These are phyloP conservation scores for Megathymus violae DNA, from an alignment of 1,140 invertebrate species.

Conservation along the genomic window DNA sequence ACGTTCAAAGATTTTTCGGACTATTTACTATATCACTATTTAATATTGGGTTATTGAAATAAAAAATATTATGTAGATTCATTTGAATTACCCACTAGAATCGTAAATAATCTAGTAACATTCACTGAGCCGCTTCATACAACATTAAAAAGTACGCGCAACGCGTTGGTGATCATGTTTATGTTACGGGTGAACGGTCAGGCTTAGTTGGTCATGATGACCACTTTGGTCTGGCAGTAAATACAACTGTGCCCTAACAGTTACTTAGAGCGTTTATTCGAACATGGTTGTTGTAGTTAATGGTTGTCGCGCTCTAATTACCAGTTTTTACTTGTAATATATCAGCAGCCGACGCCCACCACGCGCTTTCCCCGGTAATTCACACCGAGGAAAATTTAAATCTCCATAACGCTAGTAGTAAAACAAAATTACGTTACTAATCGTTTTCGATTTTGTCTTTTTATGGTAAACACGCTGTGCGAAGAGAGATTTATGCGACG, in stretches of 20 bases:
- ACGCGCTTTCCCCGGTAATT: constrained; percentile 25
- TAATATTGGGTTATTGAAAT: too few relatives aligned
- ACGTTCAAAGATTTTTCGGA: too few relatives aligned
- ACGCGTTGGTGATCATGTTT: too few relatives aligned
- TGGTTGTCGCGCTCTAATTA: constrained; percentile 18
- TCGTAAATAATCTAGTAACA: too few relatives aligned
- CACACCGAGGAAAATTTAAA: constrained; percentile 30
- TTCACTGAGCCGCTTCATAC: too few relatives aligned
- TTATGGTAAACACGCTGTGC: constrained; percentile 24
- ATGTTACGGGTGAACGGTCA: too few relatives aligned
- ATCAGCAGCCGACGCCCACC: constrained; percentile 19
- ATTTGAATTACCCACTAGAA: too few relatives aligned
- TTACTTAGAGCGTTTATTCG: constrained; percentile 14
- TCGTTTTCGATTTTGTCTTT: constrained; percentile 22
- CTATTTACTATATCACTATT: too few relatives aligned
- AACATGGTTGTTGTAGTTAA: constrained; percentile 2
- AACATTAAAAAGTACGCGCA: too few relatives aligned
- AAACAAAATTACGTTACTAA: constrained; percentile 7
- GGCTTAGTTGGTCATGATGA: too few relatives aligned
- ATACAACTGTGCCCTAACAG: neutral
- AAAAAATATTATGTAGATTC: too few relatives aligned
- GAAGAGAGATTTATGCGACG: constrained; percentile 11
- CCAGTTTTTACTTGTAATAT: constrained; percentile 29
- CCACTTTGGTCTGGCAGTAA: too few relatives aligned
- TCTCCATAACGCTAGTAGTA: constrained; percentile 17